A percentile compares a stretch with the other conserved stretches of the same genome.
These are phyloP conservation scores for Scaptomyza tumidula DNA, from an alignment of 2,888 invertebrate genomes.

Conservation along the genomic window DNA sequence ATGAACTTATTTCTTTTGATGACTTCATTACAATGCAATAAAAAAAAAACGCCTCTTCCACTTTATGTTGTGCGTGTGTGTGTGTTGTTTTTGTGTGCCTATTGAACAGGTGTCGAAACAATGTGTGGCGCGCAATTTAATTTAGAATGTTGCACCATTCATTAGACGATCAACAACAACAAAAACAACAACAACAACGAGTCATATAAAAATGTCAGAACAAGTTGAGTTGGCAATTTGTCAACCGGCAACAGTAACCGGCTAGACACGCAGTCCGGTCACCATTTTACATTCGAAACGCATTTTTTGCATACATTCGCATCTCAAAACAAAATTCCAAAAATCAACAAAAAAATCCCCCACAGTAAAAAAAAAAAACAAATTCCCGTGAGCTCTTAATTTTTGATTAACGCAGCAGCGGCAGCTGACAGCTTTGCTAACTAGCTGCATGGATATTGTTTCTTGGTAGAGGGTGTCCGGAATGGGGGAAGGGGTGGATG, in stretches of 20 bases:
- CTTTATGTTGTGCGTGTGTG: constrained; percentile 5
- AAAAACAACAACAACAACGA: constrained; percentile 28
- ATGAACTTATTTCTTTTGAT: constrained; percentile 39
- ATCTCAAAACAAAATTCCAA: constrained; percentile 46
- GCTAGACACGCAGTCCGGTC: constrained; percentile 64
- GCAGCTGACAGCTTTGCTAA: constrained; percentile 5
- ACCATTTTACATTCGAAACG: constrained; percentile 69
- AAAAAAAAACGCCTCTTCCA: constrained; percentile 15
- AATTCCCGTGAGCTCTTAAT: constrained; percentile 65
- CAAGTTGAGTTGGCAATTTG: constrained; percentile 77
- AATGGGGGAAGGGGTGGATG: neutral
- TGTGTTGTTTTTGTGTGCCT: constrained; percentile 10
- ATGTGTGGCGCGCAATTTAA: constrained; percentile 76
- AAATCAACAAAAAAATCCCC: constrained; percentile 23
- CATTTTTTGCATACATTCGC: constrained; percentile 63
- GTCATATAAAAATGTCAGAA: constrained; percentile 75
- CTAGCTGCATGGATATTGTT: neutral
- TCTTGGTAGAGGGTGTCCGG: neutral
- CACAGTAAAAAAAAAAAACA: constrained; percentile 15
- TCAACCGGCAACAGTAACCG: constrained; percentile 68
- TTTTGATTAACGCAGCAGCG: constrained; percentile 23
- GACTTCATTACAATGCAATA: constrained; percentile 51
- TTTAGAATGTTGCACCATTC: constrained; percentile 81
- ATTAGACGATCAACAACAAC: constrained; percentile 51
- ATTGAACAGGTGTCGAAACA: constrained; percentile 76